These are phyloP conservation scores for Euleptes europaea DNA, from an alignment of 2,113 vertebrate genomes.

Conservation along the genomic window DNA sequence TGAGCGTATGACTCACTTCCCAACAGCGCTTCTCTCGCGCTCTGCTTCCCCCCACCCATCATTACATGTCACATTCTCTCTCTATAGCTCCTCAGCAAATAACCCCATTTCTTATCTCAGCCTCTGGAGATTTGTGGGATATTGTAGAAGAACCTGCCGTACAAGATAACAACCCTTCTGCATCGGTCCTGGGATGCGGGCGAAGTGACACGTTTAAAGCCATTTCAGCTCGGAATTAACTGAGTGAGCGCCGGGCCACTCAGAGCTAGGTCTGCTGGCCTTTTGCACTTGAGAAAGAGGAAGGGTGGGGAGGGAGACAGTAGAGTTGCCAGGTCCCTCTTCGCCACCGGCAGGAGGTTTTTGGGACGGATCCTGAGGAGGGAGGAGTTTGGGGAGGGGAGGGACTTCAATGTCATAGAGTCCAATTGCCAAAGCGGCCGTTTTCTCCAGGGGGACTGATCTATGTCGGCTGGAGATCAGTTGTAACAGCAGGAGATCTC, in stretches of 20 bases:
- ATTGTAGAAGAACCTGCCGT: slow-evolving; percentile 9
- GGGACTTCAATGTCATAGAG: no score
- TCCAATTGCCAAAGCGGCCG: no score
- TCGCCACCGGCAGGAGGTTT: no score
- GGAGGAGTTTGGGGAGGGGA: no score
- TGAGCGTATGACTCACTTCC: neutral
- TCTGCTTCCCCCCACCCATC: neutral
- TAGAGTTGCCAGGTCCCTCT: no score
- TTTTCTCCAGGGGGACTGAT: no score
- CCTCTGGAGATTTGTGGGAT: slow-evolving; percentile 14
- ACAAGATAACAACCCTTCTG: slow-evolving; percentile 11
- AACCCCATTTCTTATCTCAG: slow-evolving; percentile 8
- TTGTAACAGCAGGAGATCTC: no score
- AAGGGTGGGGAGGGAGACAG: no score
- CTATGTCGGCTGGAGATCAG: no score
- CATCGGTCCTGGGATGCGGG: neutral
- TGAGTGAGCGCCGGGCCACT: neutral
- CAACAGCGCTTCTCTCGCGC: no score
- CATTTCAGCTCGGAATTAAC: neutral
- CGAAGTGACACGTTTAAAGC: neutral
- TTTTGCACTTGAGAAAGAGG: neutral
- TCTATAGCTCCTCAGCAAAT: neutral
- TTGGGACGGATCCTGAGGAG: no score
- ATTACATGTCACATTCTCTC: neutral
- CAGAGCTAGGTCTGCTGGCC: neutral